phyloP scores from a whole-genome alignment of 2,888 invertebrate genomes.

The Acanthosepion esculentum region DNA sequence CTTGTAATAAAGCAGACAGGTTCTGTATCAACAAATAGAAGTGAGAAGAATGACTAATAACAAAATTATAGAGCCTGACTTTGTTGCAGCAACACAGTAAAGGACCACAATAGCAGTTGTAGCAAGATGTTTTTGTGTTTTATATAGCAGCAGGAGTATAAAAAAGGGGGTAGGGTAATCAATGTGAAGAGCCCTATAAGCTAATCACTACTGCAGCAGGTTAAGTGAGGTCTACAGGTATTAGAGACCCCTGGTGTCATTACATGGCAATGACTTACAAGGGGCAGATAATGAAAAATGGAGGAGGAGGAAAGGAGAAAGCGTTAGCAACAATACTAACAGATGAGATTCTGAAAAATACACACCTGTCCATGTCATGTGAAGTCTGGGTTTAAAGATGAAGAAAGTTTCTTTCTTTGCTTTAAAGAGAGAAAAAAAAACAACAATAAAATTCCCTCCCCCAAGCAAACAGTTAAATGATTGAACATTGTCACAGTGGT shows the following conservation, averaged over 20 bases:
- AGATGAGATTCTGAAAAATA: slow-evolving; percentile 22
- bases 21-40: slow-evolving; percentile 33
- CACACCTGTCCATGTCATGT: slow-evolving; percentile 24
- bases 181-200: slow-evolving; percentile 17
- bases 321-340: slow-evolving; percentile 17
- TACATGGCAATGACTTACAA: neutral
- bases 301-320: neutral
- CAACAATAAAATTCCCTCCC: neutral
- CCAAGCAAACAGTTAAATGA: slow-evolving; percentile 12
- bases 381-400: slow-evolving; percentile 33
- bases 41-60: neutral
- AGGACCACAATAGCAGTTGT: slow-evolving; percentile 21
- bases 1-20: slow-evolving; percentile 1
- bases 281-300: neutral
- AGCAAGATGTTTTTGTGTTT: neutral
- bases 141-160: neutral
- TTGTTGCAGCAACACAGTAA: slow-evolving; percentile 6
- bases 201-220: slow-evolving; percentile 33
- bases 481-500: slow-evolving; percentile 33
- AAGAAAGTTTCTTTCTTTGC: neutral
- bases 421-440: neutral
- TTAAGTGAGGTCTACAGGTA: neutral
- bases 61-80: neutral
- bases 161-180: neutral
- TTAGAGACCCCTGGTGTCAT: neutral